phyloP scores from a whole-genome alignment of 2,113 vertebrate genomes.

The Psittacula cyanocephala region DNA sequence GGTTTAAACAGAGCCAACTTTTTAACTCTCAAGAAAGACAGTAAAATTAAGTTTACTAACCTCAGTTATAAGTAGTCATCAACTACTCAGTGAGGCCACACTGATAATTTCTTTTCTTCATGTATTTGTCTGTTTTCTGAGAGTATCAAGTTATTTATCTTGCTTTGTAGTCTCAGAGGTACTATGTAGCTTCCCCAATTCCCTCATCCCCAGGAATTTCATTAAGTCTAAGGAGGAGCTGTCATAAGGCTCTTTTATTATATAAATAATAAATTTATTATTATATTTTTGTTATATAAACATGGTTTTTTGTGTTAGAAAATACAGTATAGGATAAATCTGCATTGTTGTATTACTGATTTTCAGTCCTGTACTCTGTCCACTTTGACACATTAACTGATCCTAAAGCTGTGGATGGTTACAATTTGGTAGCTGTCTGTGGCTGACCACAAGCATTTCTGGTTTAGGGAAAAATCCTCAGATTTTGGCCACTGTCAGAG shows the following conservation, averaged over 20 bases:
- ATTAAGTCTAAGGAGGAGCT: background rate
- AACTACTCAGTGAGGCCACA: background rate
- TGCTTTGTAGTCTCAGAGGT: background rate
- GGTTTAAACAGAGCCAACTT: background rate
- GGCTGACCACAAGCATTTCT: background rate
- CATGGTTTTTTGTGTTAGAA: background rate
- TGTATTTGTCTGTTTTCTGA: background rate
- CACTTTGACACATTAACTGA: background rate
- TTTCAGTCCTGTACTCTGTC: background rate
- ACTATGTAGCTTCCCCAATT: background rate
- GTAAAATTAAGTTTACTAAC: background rate
- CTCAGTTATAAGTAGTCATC: background rate
- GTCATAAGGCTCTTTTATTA: background rate
- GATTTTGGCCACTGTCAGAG: background rate
- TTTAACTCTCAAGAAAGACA: background rate
- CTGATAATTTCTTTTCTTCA: background rate
- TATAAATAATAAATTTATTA: background rate
- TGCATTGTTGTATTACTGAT: background rate
- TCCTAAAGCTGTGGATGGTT: background rate
- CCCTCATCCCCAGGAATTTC: background rate
- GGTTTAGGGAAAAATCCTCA: background rate
- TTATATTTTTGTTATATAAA: background rate
- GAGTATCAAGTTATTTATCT: background rate
- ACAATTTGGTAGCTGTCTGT: background rate
- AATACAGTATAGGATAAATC: background rate